Base-by-base conservation (phyloP, 2,113 vertebrate species). In the Tilapia sparmanii region DNA sequence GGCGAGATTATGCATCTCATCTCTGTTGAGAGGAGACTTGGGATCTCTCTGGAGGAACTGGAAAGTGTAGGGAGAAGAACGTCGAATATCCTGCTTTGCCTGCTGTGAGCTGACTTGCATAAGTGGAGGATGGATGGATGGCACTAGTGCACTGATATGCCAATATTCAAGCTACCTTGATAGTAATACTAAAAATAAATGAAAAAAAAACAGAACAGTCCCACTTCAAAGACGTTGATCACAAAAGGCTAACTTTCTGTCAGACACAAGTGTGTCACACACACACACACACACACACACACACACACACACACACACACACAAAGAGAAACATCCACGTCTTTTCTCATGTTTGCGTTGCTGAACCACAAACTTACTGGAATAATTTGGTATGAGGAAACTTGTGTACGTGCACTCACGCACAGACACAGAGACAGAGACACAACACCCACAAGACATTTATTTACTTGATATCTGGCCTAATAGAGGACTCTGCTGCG, bases 171-270 rank as follows among this genome's bases (percentile, higher is more conserved):
- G 68, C 22, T 45, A 73, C 22, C 3, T 26, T 73, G 22, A 42
- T 73, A 26, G 68, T 45, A 73, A 73, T 26, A 22, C 22, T 26
- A 73, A 73, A 73, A 45, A 45, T 15, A 45, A 73, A 71, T 71
- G 0, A 4, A 5, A 1, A 3, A 29, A 8, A 6, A 8, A 9
- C n/a, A 5, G n/a, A 5, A 1, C 19, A 24, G 38, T 71, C 38
- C 8, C 38, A 71, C n/a, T 45, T 71, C 66, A 71, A 47, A 76
- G 24, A 50, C 24, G 16, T 19, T 50, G 42, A 0, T 76, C 15
- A 47, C 26, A 50, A 31, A 31, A 78, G 71, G 24, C 16, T 47
- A 50, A 24, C 10, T 8, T 52, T 18, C 42, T 82, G 71, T 76
- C 15, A 47, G 26, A 52, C 45, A 61, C 80, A 61, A 45, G 38